These are phyloP conservation scores for Hypolimnas misippus DNA, from an alignment of 2,888 invertebrate species.

Conservation along the genomic window DNA sequence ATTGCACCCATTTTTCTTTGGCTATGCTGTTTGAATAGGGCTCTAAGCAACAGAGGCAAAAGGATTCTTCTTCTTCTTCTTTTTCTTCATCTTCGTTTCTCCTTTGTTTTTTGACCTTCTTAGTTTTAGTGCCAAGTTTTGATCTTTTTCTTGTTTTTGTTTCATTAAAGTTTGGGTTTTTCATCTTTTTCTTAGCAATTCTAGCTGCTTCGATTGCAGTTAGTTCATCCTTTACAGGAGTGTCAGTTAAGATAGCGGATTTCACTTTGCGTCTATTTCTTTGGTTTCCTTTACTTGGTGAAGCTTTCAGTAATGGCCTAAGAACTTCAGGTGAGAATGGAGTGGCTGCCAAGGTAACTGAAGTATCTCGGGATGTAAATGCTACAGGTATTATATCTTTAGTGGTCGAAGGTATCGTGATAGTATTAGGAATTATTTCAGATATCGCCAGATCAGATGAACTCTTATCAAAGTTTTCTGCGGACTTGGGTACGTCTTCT, in stretches of 20 bases:
- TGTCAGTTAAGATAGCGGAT: neutral
- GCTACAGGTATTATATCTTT: constrained; percentile 38
- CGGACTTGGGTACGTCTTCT: constrained; percentile 25
- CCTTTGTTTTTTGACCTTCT: too few relatives aligned
- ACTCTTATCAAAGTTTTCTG: constrained; percentile 28
- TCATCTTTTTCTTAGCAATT: neutral
- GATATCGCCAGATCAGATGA: constrained; percentile 22
- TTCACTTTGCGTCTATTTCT: neutral
- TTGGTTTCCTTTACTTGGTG: neutral
- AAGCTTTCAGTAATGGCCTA: neutral
- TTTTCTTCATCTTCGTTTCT: too few relatives aligned
- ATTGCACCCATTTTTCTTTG: constrained; percentile 35
- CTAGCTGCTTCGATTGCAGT: too few relatives aligned
- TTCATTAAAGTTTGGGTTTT: neutral
- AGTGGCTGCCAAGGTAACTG: constrained; percentile 18
- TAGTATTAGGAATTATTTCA: constrained; percentile 26
- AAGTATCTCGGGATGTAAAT: constrained; percentile 38
- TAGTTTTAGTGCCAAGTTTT: too few relatives aligned
- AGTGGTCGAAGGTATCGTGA: constrained; percentile 17
- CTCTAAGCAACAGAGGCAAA: constrained; percentile 37
- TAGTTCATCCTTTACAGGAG: neutral
- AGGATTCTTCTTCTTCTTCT: too few relatives aligned
- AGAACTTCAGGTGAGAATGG: constrained; percentile 15
- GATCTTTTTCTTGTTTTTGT: too few relatives aligned
- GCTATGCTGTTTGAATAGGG: constrained; percentile 34